Evolutionary conservation across 2,888 invertebrate species (phyloP), one percentile per base, ranked within the genome.

Genomic region (Craniophora ligustri): DNA sequence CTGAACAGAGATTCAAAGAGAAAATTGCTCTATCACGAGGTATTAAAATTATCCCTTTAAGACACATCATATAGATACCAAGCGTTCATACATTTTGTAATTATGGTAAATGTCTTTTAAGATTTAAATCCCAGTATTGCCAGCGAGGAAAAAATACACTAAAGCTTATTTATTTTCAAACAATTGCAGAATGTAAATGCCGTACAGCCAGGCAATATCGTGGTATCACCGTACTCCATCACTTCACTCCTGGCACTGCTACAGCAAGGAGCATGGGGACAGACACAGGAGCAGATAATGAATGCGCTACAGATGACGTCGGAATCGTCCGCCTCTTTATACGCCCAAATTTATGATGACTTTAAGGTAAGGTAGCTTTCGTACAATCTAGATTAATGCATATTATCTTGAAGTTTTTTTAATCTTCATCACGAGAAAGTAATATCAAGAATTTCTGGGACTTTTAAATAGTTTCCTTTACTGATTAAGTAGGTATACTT

Each of bases 211-310:
- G 83, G 82, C 0, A 94, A 94, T 58, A 54, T 88, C 5, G 89
- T 94, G 14, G 49, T 92, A 15, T 94, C 94, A 0, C 94, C 94
- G 1, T 84, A 87, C 48, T 94, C 94, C 1, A 82, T 94, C 1
- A 85, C 91, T 0, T 86, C 87, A 2, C 67, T 92, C 2, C 69
- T 94, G 26, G 85, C 92, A 0, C 78, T 94, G 13, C 72, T 94
- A 15, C 92, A 93, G 64, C 93, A 94, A 61, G 94, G 94, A 0
- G 83, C 94, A 0, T 46, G 67, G 1, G 92, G 89, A 0, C 62
- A 61, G 2, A 83, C 92, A 0, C 79, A 84, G 44, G 57, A 76
- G 1, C 85, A 94, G 70, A 84, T 94, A 16, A 76, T 87, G 0
- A 49, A 34, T 0, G 82, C 83, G 0, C 61, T 94, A 26, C 81